A percentile compares a stretch with the other conserved stretches of the same genome.
These are phyloP conservation scores for Ferrisia virgata DNA, from an alignment of 2,888 invertebrate species.

Conservation along the genomic window DNA sequence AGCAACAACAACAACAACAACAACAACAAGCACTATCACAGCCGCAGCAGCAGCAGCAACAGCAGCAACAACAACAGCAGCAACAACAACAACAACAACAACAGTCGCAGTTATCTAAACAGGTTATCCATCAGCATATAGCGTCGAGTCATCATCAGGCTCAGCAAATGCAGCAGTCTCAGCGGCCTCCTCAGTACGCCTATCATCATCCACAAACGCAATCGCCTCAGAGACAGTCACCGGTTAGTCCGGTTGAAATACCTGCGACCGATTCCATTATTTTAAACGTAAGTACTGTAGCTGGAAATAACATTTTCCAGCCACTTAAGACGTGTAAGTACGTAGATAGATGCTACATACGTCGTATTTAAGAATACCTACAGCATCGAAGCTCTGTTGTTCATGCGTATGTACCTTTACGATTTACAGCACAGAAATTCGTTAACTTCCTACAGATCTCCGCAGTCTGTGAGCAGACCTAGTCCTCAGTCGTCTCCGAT, in stretches of 20 bases:
- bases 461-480: conserved; percentile 57
- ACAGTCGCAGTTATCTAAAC: conserved; percentile 48
- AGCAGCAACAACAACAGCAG: conserved; percentile 53
- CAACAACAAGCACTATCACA: conserved; percentile 24
- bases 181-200: conserved; percentile 45
- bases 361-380: background rate
- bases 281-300: conserved; percentile 46
- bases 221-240: conserved; percentile 48
- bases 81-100: conserved; percentile 54
- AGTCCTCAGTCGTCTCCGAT: conserved; percentile 59
- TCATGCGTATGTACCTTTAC: background rate
- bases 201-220: conserved; percentile 29
- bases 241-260: conserved; percentile 48
- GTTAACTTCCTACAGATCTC: conserved; percentile 56
- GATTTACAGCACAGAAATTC: conserved; percentile 51
- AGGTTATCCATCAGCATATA: conserved; percentile 24
- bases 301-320: too few species aligned
- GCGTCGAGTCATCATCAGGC: conserved; percentile 46
- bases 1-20: conserved; percentile 2
- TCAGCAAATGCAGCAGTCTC: conserved; percentile 51
- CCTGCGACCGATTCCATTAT: conserved; percentile 38
- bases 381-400: too few species aligned
- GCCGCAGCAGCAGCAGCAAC: conserved; percentile 55
- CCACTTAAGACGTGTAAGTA: too few species aligned
- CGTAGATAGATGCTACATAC: background rate